Evolutionary conservation across 2,113 vertebrate genomes (phyloP), one percentile per base, ranked within the genome.

Genomic region (Carassius gibelio): DNA sequence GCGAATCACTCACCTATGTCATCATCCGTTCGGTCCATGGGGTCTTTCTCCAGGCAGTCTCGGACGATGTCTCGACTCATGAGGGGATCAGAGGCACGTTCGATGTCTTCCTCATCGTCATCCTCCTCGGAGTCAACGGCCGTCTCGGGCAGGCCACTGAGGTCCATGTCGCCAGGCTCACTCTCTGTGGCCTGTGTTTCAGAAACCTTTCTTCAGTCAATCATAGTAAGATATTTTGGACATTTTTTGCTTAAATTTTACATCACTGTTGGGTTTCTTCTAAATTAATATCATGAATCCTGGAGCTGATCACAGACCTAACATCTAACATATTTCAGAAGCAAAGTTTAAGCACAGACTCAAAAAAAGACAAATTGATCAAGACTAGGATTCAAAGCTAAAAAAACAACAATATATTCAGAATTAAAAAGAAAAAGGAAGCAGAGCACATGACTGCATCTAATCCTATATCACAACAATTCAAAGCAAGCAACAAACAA

Each of bases 51-150:
- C 90, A 99, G 93, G 85, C 98, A 99, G 93, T 99, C 98, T 87
- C 98, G 95, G 84, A 99, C 98, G 21, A 99, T 97, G 91, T 99
- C 98, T 61, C 97, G 94, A 80, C 97, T 99, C 97, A 99, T 99
- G 85, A 99, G 95, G 75, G 98, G 97, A 88, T 99, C 98, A 0
- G 97, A 98, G 3, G 97, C 96, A 68, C 98, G 95, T 90, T 99
- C 98, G 84, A 99, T 99, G 87, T 99, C 98, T 93, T 99, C 98
- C 89, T 99, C 98, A 30, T 99, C 98, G 0, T 99, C 97, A 0
- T 99, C 98, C 72, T 99, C 98, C 89, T 99, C 98, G 0, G 98
- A 99, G 94, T 99, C 98, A 30, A 99, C 98, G 34, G 97, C 97
- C 23, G 98, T 98, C 93, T 99, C 98, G 3, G 97, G 98, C 89